Percentiles rank a stretch among this genome's conserved stretches.
phyloP scores from a whole-genome alignment of 2,797 vertebrate species.

The Netta rufina region DNA sequence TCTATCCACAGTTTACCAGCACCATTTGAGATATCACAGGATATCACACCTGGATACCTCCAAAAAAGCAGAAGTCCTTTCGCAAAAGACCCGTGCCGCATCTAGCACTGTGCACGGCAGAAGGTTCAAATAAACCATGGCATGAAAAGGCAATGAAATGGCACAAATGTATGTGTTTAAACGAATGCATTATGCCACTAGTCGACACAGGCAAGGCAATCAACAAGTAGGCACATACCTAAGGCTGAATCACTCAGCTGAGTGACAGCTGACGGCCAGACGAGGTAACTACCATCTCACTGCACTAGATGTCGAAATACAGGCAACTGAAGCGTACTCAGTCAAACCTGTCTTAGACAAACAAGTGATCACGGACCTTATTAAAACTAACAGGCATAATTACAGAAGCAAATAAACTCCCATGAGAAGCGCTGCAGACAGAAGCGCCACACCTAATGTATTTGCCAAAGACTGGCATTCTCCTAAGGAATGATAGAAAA shows the following conservation, averaged over 20 bases:
- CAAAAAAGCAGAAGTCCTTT: not conserved
- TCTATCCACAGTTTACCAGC: not conserved
- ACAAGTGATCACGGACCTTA: not conserved
- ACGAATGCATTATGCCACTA: not conserved
- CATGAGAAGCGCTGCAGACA: not conserved
- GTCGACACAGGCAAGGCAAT: not conserved
- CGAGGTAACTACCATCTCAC: not conserved
- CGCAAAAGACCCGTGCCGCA: not conserved
- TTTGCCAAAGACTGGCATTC: not conserved
- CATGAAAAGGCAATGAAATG: not conserved
- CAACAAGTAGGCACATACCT: not conserved
- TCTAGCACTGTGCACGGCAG: not conserved
- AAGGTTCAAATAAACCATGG: not conserved
- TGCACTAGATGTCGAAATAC: not conserved
- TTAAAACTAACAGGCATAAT: not conserved
- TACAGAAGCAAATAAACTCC: not conserved
- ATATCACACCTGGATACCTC: not conserved
- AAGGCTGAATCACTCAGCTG: not conserved
- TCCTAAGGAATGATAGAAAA: not conserved
- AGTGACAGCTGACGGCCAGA: not conserved
- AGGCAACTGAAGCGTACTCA: not conserved
- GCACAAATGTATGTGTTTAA: not conserved
- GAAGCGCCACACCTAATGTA: not conserved
- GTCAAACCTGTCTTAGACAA: not conserved
- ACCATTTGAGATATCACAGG: not conserved